Percentiles rank a stretch among this genome's conserved stretches.
Evolutionary conservation across 2,797 vertebrate species (phyloP).

Genomic region (Eidolon dupreanum): DNA sequence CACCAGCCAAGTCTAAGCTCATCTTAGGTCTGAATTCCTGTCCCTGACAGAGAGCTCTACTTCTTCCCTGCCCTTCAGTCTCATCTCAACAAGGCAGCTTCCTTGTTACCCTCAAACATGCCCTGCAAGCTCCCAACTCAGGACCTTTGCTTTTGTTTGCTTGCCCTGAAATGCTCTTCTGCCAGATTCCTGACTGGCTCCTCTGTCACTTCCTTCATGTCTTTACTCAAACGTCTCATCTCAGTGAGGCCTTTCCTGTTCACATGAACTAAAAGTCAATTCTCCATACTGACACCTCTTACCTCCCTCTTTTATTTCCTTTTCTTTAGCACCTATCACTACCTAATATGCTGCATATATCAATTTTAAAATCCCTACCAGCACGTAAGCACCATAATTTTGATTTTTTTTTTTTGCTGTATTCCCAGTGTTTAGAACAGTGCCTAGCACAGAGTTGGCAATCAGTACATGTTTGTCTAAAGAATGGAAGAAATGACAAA

Average conservation of each 20-base stretch:
- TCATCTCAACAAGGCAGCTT: not conserved
- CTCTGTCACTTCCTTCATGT: not conserved
- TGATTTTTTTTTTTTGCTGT: not conserved
- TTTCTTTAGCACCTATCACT: not conserved
- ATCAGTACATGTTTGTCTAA: not conserved
- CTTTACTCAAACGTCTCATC: not conserved
- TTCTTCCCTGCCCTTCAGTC: not conserved
- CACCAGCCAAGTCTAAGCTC: not conserved
- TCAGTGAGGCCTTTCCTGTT: not conserved
- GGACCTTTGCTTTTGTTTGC: not conserved
- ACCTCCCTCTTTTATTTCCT: not conserved
- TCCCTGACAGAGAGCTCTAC: not conserved
- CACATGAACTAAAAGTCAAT: not conserved
- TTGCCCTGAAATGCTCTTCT: not conserved
- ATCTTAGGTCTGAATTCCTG: not conserved
- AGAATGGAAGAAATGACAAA: not conserved
- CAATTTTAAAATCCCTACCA: not conserved
- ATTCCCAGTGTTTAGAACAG: not conserved
- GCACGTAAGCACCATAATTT: not conserved
- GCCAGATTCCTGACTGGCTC: not conserved
- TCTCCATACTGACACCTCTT: not conserved
- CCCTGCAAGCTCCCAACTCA: not conserved
- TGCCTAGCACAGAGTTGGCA: not conserved
- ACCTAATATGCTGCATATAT: not conserved
- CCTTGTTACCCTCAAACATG: not conserved